Evolutionary conservation across 2,113 vertebrate species (phyloP), one percentile per base, ranked within the genome.

Genomic region (Archocentrus centrarchus): DNA sequence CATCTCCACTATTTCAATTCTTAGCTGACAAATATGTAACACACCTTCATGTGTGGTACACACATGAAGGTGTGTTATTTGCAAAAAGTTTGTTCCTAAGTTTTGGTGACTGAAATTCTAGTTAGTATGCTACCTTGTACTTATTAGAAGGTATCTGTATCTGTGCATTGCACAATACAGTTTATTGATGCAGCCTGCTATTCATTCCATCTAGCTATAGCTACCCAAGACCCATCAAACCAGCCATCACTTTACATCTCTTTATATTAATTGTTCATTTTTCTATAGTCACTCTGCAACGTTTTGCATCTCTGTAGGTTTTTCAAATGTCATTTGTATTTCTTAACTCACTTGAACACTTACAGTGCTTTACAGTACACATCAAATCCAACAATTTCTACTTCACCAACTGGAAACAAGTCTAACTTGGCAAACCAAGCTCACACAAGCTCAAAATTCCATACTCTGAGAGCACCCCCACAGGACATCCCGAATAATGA

Each of bases 171-270:
- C 24, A 50, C 24, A 50, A 30, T 70, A 20, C 44, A 50, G 41
- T 70, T 50, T 70, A 50, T 30, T 7, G 5, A 18, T 70, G 15
- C 22, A 70, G 41, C 24, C 24, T 0, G 5, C 9, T 50, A 70
- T 30, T 44, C 44, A 32, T 17, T 70, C 24, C 9, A 30, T 24
- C 0, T 50, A 5, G 0, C 0, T 18, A 20, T 10, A 70, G 24
- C 66, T 50, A 30, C 14, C 66, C 66, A 20, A 50, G 18, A 50
- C 6, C 44, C 41, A 44, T 15, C 66, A 50, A 68, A 30, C 3
- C 44, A 30, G 9, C 9, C 30, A 24, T 50, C 66, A 70, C 2
- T 20, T 20, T 20, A 7, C 18, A 8, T 44, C 66, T 70, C 15
- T 27, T 70, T 0, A 20, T 70, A 15, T 9, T 70, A 27, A 70